Percentiles rank a stretch among this genome's conserved stretches.
Evolutionary conservation across 1,140 invertebrate species (phyloP).

Genomic region (Delia radicum): DNA sequence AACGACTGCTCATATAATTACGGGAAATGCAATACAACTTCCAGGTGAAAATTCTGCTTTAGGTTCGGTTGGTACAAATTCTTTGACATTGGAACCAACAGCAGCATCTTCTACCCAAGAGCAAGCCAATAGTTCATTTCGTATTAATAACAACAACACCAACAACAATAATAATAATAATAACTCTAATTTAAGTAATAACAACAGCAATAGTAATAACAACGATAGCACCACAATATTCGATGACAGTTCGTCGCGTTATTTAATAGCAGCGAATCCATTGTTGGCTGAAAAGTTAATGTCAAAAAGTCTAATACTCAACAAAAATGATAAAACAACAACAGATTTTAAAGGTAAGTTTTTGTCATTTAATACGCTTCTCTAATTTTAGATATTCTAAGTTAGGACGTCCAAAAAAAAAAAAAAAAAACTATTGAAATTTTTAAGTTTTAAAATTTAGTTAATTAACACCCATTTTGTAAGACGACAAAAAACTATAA

Average conservation of each 20-base stretch:
- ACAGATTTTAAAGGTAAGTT: conserved; percentile 28
- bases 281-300: conserved; percentile 52
- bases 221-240: conserved; percentile 16
- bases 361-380: too few relatives aligned
- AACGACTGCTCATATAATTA: not conserved
- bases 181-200: conserved; percentile 22
- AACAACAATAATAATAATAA: conserved; percentile 11
- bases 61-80: conserved; percentile 19
- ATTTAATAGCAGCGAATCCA: conserved; percentile 49
- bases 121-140: conserved; percentile 4
- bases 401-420: too few relatives aligned
- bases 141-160: not conserved
- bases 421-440: too few relatives aligned
- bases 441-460: too few relatives aligned
- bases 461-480: too few relatives aligned
- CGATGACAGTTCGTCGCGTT: conserved; percentile 34
- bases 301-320: conserved; percentile 36
- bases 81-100: not conserved
- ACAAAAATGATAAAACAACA: not conserved
- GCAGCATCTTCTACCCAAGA: conserved; percentile 13
- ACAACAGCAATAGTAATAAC: conserved; percentile 24
- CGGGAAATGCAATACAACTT: conserved; percentile 2
- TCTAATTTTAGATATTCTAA: too few relatives aligned
- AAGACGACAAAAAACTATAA: too few relatives aligned
- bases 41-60: conserved; percentile 18